Evolutionary conservation across 2,888 invertebrate genomes (phyloP), one percentile per base, ranked within the genome.

Genomic region (Leucophora obtusa): DNA sequence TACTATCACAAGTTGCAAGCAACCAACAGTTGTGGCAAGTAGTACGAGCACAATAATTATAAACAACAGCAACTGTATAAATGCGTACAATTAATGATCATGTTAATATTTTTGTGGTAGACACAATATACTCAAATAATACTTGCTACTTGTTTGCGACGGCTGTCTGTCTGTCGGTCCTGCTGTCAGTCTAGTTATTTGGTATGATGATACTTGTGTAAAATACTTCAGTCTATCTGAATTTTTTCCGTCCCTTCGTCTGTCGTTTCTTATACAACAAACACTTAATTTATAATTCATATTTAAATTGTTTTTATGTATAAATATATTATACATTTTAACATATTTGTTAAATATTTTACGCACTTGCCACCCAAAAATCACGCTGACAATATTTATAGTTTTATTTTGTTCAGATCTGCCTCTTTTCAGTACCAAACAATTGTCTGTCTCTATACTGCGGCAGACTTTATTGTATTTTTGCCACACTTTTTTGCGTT

Each of bases 381-480:
- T 83, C 76, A 81, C 80, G 78, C 71, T 80, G 82, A 71, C 68
- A 59, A 53, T 70, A 51, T 71, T 54, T 66, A 47, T 47, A 47
- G 15, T 60, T 77, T 8, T 28, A 3, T 28, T 28, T 1, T 59
- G 33, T 3, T 50, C 50, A 38, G 24, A 58, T 71, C 75, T 62
- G 18, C 66, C 43, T 35, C 43, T n/a, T 28, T 47, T 47, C 43
- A 47, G n/a, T 47, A 47, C 14, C 43, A 14, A 38, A 38, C 38
- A 38, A 47, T 47, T 43, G 28, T 24, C 24, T 47, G 50, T 28
- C 47, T 24, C 87, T 86, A 87, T 87, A 88, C 87, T 14, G 62
- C 15, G n/a, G n/a, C 18, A 35, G 85, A 87, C 87, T 85, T 85
- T 86, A 85, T 85, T 86, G 86, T 87, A 82, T 84, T 86, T 87